Base-by-base conservation (phyloP, 2,113 vertebrate genomes). In the Dipodomys merriami region DNA sequence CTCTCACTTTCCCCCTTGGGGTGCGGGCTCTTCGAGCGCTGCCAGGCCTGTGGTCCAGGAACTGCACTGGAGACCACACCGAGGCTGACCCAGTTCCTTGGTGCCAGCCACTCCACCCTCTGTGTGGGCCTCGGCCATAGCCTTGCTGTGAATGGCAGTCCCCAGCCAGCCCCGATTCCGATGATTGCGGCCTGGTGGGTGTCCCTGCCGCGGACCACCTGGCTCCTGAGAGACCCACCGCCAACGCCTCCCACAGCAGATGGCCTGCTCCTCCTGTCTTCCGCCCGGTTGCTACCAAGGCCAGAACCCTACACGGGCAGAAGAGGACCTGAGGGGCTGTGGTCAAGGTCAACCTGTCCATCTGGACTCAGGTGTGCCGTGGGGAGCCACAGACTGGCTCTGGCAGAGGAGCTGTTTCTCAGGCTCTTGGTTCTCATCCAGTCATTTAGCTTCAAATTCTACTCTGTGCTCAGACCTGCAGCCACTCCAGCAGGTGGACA, bases 321-420 rank as follows among this genome's bases (percentile, higher is more conserved):
- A 82, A 92, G 94, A 90, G 76, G 83, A 77, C 88, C 88, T 1
- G 68, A 23, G 80, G 2, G 73, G 46, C 91, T 12, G 19, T 0
- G 1, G 89, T 91, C 96, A 96, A 97, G 96, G 96, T 96, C 96
- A 93, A 25, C 15, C 69, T 65, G 90, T 94, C 96, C 96, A 96
- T 96, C 93, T 97, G 96, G 94, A 94, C 49, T 4, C 93, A 96
- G 95, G 91, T 86, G 65, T n/a, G 71, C 68, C 8, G 67, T 46
- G 78, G 39, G n/a, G 62, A 27, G 88, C 87, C 65, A 23, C 85
- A 29, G 93, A 86, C 72, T 0, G 10, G 30, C 73, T 39, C 78
- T 27, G 62, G 88, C 83, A 22, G 22, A 67, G 35, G 35, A 49
- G 49, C 1, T 12, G 35, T 16, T 68, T 79, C 39, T 9, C 27